Evolutionary conservation across 2,797 vertebrate species (phyloP).

Genomic region (Phyllotis vaccarum): DNA sequence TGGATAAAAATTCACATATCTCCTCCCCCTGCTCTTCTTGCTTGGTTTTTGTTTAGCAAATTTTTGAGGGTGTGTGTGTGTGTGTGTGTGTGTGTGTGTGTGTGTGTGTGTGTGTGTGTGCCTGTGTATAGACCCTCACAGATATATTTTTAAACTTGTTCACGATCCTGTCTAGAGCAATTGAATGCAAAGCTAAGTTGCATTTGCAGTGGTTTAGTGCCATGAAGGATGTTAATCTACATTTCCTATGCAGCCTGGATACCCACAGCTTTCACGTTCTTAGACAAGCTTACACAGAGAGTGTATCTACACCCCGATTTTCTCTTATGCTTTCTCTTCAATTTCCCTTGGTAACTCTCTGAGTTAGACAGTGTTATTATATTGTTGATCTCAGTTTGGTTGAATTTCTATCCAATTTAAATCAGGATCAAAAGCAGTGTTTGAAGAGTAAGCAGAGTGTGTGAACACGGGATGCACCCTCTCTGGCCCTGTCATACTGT

Average conservation of each 20-base stretch:
- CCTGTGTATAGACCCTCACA: neutral
- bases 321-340: conserved; percentile 75
- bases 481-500: conserved; percentile 78
- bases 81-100: neutral
- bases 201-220: conserved; percentile 31
- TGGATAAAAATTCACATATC: conserved; percentile 8
- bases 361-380: conserved; percentile 70
- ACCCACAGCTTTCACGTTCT: conserved; percentile 45
- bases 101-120: neutral
- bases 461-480: conserved; percentile 79
- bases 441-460: conserved; percentile 71
- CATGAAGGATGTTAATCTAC: conserved; percentile 65
- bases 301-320: conserved; percentile 65
- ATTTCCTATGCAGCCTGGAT: conserved; percentile 62
- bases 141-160: neutral
- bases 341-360: conserved; percentile 74
- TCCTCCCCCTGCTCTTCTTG: neutral
- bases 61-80: neutral
- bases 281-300: conserved; percentile 56
- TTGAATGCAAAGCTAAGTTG: conserved; percentile 52
- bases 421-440: conserved; percentile 77
- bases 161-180: conserved; percentile 26
- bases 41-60: conserved; percentile 36
- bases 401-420: conserved; percentile 83
- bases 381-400: conserved; percentile 79